Conservation (phyloP, 2,797 vertebrate genomes). For the Aratinga solstitialis region DNA sequence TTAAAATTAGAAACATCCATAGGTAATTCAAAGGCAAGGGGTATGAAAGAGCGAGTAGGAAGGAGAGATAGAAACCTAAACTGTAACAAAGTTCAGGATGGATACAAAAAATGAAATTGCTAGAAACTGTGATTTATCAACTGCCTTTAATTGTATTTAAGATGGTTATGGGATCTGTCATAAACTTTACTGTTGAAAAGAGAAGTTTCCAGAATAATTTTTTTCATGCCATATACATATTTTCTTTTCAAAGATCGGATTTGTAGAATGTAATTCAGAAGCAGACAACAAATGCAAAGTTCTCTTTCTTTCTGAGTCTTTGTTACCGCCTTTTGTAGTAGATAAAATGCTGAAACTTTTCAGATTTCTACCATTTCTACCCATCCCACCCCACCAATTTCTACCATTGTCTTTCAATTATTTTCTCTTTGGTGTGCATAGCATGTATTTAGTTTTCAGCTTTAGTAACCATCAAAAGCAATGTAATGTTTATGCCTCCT, state of each 20-base stretch:
- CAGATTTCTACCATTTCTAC: background rate
- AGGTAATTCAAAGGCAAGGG: background rate
- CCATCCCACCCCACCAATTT: background rate
- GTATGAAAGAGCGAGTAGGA: background rate
- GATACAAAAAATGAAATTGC: background rate
- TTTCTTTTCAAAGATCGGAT: background rate
- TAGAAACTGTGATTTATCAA: background rate
- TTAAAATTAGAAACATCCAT: background rate
- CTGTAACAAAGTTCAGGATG: background rate
- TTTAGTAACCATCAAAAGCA: background rate
- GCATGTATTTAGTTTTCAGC: background rate
- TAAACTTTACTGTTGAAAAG: background rate
- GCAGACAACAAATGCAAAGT: background rate
- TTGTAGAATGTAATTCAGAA: background rate
- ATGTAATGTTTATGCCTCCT: background rate
- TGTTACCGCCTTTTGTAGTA: background rate
- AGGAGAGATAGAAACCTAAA: background rate
- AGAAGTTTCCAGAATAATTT: background rate
- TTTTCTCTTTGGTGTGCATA: background rate
- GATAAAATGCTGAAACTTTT: background rate
- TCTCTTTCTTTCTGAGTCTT: background rate
- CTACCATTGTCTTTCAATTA: background rate
- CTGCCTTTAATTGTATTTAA: background rate
- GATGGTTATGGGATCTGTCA: background rate
- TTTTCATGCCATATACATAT: rapidly evolving